Base-by-base conservation (phyloP, 2,113 vertebrate species). In the Leucosticte australis region DNA sequence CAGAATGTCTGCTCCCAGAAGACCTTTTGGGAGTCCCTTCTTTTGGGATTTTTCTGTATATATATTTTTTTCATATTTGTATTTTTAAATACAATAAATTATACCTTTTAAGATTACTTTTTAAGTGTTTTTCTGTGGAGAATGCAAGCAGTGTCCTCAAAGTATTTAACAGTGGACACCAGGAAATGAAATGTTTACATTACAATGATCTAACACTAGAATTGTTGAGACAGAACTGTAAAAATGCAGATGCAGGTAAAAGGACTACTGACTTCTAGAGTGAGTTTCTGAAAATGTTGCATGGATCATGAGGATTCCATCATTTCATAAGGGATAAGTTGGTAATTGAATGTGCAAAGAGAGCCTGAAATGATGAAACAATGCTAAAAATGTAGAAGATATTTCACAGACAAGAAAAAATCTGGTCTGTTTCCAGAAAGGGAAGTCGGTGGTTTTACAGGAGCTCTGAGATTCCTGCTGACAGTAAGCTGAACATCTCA, bases 381-480 rank as follows among this genome's bases (percentile, higher is more conserved):
- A 4, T 80, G 8, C 1, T 64, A 23, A 49, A 68, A 92, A 10
- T 50, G 11, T 41, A 39, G 9, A 70, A 30, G 11, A 15, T 33
- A 50, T 27, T 70, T 87, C 31, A 70, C 6, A 42, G 9, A 2
- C 6, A 67, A 28, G 13, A 49, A 56, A 27, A 18, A 22, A 13
- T 28, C 49, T 4, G 2, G 3, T 3, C 8, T 77, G 0, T 70
- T 74, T 92, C 28, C 12, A 46, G 42, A 39, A 46, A 65, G 13
- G 0, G 3, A 68, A 17, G 6, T 47, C 24, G 31, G 1, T 0
- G 0, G 5, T 39, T 23, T 59, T 63, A n/a, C 9, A 65, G 26
- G 3, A 78, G 1, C 10, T 56, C 39, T 49, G 46, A 56, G 59
- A 28, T 42, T 60, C 44, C 27, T 46, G 11, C 49, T 26, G 8